Base-by-base conservation (phyloP, 92 coral and sea anemone genomes). In the Epizoanthus stellaris region DNA sequence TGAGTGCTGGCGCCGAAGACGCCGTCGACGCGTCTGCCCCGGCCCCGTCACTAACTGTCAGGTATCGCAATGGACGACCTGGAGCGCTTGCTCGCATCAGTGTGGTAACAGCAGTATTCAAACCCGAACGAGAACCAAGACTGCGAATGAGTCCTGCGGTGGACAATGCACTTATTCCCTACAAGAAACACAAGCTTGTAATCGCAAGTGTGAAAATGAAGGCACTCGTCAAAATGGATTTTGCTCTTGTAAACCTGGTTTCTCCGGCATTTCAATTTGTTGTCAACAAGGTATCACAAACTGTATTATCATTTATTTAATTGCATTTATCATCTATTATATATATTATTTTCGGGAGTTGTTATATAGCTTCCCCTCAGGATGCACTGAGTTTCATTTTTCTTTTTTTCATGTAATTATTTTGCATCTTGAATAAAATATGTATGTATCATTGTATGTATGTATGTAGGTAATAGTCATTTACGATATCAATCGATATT, bases 51-150 rank as follows among this genome's bases (percentile, higher is more conserved):
- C n/a, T 0, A 60, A 79, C 47, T 79, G 84, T 12, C 6, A n/a
- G 5, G 84, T 79, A n/a, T 58, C 70, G 39, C 40, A 13, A 9
- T 79, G 84, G 84, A n/a, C 70, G 4, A 4, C n/a, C 16, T 79
- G 84, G 84, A 58, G 43, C 25, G 30, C 7, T 12, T 79, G 84
- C 25, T 4, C 40, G 6, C 70, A 47, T 13, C 4, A 34, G 2
- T 79, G 84, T 30, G 84, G 84, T 15, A 58, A 67, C 15, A 58
- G 42, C 25, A 73, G 84, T 16, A 79, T 70, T 13, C 84, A 79
- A 57, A 21, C 58, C 5, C 79, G 86, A 5, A 25, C 9, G 17
- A 70, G 86, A 23, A 60, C 14, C 25, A 67, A 81, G 2, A 81
- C 77, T 19, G 15, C 4, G 19, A 0, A 0, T 9, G 86, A 66